Percentiles rank a stretch among this genome's conserved stretches.
These are phyloP conservation scores for Cactoblastis cactorum DNA, from an alignment of 2,888 invertebrate species.

Conservation along the genomic window DNA sequence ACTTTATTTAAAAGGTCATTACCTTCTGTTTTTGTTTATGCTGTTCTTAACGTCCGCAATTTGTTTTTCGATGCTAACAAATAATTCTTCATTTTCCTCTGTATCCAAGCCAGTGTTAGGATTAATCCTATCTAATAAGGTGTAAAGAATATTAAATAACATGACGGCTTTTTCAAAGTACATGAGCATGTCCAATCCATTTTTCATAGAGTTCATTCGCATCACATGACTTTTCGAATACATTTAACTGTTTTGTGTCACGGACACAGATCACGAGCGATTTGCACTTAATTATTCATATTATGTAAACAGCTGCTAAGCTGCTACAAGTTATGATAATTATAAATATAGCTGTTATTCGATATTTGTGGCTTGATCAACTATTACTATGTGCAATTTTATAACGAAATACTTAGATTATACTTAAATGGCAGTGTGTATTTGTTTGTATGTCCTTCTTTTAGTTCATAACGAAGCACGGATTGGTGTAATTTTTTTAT, in stretches of 20 bases:
- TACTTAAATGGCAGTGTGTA: too few species aligned
- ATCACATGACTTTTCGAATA: conserved; percentile 3
- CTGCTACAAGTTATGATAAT: neutral
- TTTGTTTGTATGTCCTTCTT: too few species aligned
- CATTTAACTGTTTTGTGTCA: conserved; percentile 2
- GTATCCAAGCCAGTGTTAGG: neutral
- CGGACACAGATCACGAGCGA: neutral
- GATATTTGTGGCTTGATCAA: neutral
- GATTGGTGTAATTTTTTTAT: too few species aligned
- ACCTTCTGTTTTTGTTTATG: neutral
- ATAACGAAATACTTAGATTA: too few species aligned
- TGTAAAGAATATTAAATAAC: neutral
- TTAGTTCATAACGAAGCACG: too few species aligned
- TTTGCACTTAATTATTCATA: conserved; percentile 6
- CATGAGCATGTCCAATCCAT: neutral
- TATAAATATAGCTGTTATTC: neutral
- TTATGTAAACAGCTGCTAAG: conserved; percentile 1
- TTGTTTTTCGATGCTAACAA: conserved; percentile 12
- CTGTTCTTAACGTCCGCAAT: neutral
- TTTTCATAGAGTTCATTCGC: conserved; percentile 1
- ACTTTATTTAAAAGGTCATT: neutral
- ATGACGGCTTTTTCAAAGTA: neutral
- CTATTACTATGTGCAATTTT: neutral
- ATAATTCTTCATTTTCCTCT: conserved; percentile 18
- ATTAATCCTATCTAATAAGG: neutral